These are phyloP conservation scores for Dissostichus mawsoni DNA, from an alignment of 2,113 vertebrate genomes.

Conservation along the genomic window DNA sequence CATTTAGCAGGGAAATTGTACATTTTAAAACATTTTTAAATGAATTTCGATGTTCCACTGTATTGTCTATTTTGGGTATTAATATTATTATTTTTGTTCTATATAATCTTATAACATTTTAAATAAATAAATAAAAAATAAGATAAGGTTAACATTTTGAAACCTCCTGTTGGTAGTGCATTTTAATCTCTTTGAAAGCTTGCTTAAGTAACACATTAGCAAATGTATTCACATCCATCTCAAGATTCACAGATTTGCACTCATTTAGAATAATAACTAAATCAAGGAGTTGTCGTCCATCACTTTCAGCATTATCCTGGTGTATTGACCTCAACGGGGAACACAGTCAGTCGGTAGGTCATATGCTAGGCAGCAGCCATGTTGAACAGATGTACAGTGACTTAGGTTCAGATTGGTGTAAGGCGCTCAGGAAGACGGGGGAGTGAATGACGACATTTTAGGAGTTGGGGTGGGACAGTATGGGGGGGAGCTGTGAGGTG, in stretches of 20 bases:
- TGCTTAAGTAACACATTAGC: neutral
- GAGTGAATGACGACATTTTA: conserved; percentile 59
- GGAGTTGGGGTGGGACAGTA: conserved; percentile 48
- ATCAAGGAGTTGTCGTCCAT: conserved; percentile 5
- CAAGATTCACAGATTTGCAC: neutral
- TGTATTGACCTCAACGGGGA: conserved; percentile 47
- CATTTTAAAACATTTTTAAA: neutral
- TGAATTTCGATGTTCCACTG: neutral
- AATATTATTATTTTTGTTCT: neutral
- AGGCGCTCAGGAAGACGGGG: conserved; percentile 56
- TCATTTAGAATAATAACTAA: neutral
- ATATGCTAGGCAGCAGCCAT: conserved; percentile 69
- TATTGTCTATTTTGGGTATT: neutral
- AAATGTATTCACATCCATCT: neutral
- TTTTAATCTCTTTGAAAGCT: neutral
- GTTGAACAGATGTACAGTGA: conserved; percentile 82
- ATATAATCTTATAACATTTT: no score
- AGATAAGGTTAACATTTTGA: neutral
- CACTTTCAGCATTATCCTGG: conserved; percentile 2
- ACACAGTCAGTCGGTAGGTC: conserved; percentile 53
- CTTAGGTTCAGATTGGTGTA: conserved; percentile 74
- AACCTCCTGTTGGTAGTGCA: neutral
- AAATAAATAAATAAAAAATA: no score
- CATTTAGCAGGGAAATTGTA: neutral
- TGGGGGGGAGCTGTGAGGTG: neutral